phyloP scores from a whole-genome alignment of 1,140 invertebrate species.

The Heterodera carotae region DNA sequence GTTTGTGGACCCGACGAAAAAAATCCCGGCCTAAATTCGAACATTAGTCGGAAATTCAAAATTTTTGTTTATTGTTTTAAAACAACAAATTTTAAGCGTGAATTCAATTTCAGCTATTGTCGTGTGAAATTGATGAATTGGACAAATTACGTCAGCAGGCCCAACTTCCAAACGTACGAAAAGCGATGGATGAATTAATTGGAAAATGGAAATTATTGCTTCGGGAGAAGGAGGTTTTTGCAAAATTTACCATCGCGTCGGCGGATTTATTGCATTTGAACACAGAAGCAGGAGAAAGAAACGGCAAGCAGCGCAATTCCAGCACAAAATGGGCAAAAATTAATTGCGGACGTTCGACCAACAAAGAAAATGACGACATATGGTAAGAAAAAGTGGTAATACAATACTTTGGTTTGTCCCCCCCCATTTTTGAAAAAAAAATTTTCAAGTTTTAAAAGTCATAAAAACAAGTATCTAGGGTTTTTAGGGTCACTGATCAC shows the following conservation, averaged over 20 bases:
- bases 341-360: slow-evolving; percentile 25
- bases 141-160: background rate
- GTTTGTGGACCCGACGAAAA: no score
- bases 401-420: background rate
- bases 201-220: background rate
- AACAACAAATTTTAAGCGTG: background rate
- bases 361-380: slow-evolving; percentile 53
- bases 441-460: no score
- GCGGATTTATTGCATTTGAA: background rate
- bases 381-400: slow-evolving; percentile 35
- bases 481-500: no score
- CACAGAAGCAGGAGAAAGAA: background rate
- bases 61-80: background rate
- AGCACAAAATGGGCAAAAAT: background rate
- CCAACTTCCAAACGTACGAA: background rate
- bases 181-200: background rate
- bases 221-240: background rate
- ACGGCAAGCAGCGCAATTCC: background rate
- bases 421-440: background rate
- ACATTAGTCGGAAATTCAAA: no score
- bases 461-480: no score
- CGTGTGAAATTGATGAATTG: slow-evolving; percentile 2
- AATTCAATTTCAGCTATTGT: background rate
- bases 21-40: no score
- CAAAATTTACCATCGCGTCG: background rate